phyloP scores from a whole-genome alignment of 2,113 vertebrate genomes.

The Turdus rufiventris region DNA sequence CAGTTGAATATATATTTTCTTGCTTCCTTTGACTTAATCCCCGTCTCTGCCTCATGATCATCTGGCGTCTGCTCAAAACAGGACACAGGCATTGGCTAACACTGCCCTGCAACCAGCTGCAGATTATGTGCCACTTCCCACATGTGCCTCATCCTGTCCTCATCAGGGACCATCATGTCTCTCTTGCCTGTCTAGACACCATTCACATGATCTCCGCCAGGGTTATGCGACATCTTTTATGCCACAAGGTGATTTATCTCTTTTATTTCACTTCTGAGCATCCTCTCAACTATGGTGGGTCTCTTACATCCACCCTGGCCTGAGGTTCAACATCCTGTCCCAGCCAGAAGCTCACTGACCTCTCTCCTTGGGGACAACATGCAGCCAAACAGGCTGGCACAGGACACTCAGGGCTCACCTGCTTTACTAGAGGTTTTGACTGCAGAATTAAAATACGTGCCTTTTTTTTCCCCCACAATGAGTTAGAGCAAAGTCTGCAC shows the following conservation, averaged over 20 bases:
- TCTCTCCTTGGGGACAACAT: background rate
- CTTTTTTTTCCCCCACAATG: accelerated
- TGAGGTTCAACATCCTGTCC: background rate
- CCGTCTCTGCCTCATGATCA: conserved; percentile 93
- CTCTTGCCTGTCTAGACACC: background rate
- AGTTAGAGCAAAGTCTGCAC: background rate
- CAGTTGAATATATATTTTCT: conserved; percentile 98
- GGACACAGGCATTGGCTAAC: conserved; percentile 24
- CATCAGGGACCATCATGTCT: background rate
- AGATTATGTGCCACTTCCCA: background rate
- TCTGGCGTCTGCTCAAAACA: conserved; percentile 84
- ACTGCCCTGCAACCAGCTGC: background rate
- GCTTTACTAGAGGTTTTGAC: background rate
- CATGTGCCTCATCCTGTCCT: background rate
- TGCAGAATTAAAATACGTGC: background rate
- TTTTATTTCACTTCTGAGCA: background rate
- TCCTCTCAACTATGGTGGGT: background rate
- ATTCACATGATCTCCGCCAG: accelerated
- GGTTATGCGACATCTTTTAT: background rate
- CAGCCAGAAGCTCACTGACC: background rate
- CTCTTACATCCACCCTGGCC: accelerated
- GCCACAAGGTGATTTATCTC: background rate
- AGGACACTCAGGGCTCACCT: background rate
- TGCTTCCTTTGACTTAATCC: conserved; percentile 96
- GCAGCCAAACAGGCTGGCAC: background rate